Evolutionary conservation across 37 sponge, comb jelly and placozoan species (phyloP), one percentile per base, ranked within the genome.

Genomic region (Haliclona indistincta): DNA sequence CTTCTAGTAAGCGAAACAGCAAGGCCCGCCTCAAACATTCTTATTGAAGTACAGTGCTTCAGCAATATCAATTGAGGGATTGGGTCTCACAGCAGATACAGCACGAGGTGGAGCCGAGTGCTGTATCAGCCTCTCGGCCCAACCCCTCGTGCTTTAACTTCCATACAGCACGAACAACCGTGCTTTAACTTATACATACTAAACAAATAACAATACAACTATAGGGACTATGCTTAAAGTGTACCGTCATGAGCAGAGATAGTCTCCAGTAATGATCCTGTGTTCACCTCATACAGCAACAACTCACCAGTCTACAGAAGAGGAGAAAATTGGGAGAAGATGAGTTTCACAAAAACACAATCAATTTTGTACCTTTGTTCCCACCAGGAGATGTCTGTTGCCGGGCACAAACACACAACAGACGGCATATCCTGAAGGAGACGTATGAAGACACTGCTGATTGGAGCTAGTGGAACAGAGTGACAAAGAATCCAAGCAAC

Each of bases 321-420:
- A 4, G 42, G 26, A 44, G 55, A 19, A 63, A 6, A 47, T n/a
- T 33, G 11, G 43, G 51, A 34, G 4, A 53, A 23, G 36, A 37
- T 4, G 69, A 39, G 69, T 5, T 4, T 64, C 22, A 64, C 5
- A 28, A 30, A 20, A 7, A n/a, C n/a, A n/a, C n/a, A n/a, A n/a
- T n/a, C n/a, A n/a, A n/a, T 8, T 63, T 0, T 77, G 22, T 29
- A 94, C 95, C 88, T 93, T 95, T 8, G 89, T 90, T 22, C 99
- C 99, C 3, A 88, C 44, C n/a, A 98, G 47, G 17, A 81, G 63
- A 49, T 93, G 82, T 25, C 89, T 78, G 53, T 98, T 86, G 20
- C 99, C 96, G 22, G 96, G 96, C 25, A 83, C 86, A 81, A 98
- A 87, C n/a, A 74, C 54, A 13, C 73, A 64, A 42, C 76, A 84